Base-by-base conservation (phyloP, 2,888 invertebrate species). In the Pinctada fucata region DNA sequence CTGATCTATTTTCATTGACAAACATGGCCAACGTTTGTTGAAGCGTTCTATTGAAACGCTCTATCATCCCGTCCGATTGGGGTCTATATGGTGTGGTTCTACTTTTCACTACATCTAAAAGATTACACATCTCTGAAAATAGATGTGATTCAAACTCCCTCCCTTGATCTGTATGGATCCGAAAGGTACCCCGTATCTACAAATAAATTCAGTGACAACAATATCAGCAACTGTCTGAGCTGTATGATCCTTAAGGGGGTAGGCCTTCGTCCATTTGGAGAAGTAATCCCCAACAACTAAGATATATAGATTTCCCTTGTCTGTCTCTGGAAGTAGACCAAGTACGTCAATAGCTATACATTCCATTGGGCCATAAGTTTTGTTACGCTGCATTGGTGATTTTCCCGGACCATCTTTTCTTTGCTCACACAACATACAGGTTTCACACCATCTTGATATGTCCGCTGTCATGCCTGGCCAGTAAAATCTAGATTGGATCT, bases 261-360 rank as follows among this genome's bases (percentile, higher is more conserved):
- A 69, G 16, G 6, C 49, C 69, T 69, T 50, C 49, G 16, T 69
- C 69, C 69, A n/a, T n/a, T n/a, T n/a, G n/a, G n/a, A n/a, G n/a
- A 69, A 69, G n/a, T 69, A 69, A 49, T 69, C 69, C 3, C 69
- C 69, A 69, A 69, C 13, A 69, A 69, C 69, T 49, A 69, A 48
- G n/a, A 69, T 69, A 49, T 52, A 69, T 49, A 49, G 16, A 49
- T 69, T 49, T 16, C 49, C n/a, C 47, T 69, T 69, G 47, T 45
- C 6, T 47, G 69, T 69, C 49, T 45, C 50, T 69, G 69, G 69
- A 69, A 48, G 49, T 16, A 50, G 69, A 69, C 69, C 49, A 47
- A 52, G 10, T 52, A 52, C 10, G 10, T 52, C 58, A 5, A 66
- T 10, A 66, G n/a, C n/a, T 31, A 31, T 66, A 5, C 45, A 52